Evolutionary conservation across 2,888 invertebrate species (phyloP).

Genomic region (Volucella inanis): DNA sequence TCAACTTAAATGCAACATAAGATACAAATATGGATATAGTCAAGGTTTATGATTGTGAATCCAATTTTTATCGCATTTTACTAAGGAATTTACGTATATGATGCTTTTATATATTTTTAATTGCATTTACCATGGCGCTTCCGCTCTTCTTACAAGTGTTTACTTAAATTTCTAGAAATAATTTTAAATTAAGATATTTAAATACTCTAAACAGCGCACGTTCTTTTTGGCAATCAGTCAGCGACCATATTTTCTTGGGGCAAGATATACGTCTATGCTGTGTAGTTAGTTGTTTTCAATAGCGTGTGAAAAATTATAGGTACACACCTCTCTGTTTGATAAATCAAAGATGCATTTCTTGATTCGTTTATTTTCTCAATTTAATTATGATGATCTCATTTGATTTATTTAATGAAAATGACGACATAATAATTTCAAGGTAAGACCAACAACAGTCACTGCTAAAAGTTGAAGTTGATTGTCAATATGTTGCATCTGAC

Average conservation of each 20-base stretch:
- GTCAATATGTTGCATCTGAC: neutral
- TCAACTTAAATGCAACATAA: neutral
- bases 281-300: constrained; percentile 9
- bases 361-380: neutral
- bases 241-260: too few species aligned
- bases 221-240: constrained; percentile 15
- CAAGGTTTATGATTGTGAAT: neutral
- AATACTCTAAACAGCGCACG: constrained; percentile 16
- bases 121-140: constrained; percentile 13
- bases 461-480: neutral
- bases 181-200: constrained; percentile 1
- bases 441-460: neutral
- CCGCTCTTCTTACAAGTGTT: neutral
- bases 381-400: constrained; percentile 19
- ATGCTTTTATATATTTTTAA: constrained; percentile 5
- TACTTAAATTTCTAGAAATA: constrained; percentile 14
- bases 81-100: constrained; percentile 3
- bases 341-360: constrained; percentile 2
- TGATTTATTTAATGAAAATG: constrained; percentile 15
- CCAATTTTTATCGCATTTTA: neutral
- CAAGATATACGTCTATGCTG: neutral
- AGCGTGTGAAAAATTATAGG: neutral
- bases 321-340: constrained; percentile 9
- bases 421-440: constrained; percentile 10
- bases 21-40: neutral